These are phyloP conservation scores for Drepana falcataria DNA, from an alignment of 2,888 invertebrate species.

Conservation along the genomic window DNA sequence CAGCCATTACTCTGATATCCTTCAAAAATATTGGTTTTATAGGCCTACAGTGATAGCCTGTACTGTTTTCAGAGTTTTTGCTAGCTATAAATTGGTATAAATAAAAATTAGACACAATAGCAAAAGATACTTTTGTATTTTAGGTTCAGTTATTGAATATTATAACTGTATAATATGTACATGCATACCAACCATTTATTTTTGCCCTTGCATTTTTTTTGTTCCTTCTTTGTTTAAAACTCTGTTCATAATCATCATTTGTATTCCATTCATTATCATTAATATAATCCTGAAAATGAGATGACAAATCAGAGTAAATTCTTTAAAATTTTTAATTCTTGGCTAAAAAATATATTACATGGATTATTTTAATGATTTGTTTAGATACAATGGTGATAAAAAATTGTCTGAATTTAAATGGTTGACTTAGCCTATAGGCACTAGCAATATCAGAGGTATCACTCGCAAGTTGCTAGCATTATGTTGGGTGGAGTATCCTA, in stretches of 20 bases:
- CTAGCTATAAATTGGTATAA: neutral
- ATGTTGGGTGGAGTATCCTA: too few species aligned
- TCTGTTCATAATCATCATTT: conserved; percentile 18
- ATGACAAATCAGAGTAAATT: too few species aligned
- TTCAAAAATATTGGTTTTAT: conserved; percentile 43
- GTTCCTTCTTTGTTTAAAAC: neutral
- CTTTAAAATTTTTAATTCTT: too few species aligned
- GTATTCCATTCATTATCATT: neutral
- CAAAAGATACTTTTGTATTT: too few species aligned
- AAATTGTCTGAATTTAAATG: too few species aligned
- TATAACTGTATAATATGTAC: neutral
- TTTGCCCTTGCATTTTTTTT: neutral
- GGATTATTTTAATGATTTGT: too few species aligned
- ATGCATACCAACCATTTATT: too few species aligned
- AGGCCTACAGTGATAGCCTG: conserved; percentile 10
- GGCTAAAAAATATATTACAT: too few species aligned
- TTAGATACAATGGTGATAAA: too few species aligned
- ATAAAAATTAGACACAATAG: neutral
- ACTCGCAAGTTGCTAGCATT: too few species aligned
- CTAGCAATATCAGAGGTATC: too few species aligned
- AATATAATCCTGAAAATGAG: neutral
- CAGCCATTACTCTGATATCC: conserved; percentile 29
- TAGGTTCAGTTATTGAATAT: neutral
- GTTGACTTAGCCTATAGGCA: too few species aligned
- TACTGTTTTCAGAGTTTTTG: neutral